phyloP scores from a whole-genome alignment of 2,797 vertebrate genomes.

The Macroramphosus scolopax region DNA sequence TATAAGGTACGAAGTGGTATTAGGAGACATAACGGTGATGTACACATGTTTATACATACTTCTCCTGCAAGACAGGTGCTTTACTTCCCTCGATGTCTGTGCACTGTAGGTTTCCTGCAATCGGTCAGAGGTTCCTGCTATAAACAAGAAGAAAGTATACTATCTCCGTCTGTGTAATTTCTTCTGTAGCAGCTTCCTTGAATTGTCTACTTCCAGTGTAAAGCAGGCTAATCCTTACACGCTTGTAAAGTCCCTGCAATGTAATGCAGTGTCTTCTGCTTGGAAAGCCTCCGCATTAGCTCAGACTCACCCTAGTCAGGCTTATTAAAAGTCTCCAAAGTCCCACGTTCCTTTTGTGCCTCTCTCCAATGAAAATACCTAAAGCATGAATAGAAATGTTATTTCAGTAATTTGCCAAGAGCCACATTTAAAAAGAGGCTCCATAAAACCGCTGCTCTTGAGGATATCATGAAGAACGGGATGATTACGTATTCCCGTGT shows the following conservation, averaged over 20 bases:
- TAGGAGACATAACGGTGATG: no score
- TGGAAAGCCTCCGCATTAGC: conserved; percentile 63
- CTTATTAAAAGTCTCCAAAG: conserved; percentile 51
- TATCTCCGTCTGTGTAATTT: conserved; percentile 48
- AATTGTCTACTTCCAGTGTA: conserved; percentile 48
- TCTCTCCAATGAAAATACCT: conserved; percentile 41
- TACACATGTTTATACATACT: no score
- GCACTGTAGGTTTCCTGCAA: conserved; percentile 6
- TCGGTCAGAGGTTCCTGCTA: conserved; percentile 24
- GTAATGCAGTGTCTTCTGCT: conserved; percentile 49
- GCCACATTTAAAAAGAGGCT: conserved; percentile 30
- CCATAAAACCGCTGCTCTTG: no score
- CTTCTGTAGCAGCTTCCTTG: conserved; percentile 42
- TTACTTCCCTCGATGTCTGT: not conserved
- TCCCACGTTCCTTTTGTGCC: conserved; percentile 48
- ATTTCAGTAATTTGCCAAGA: conserved; percentile 47
- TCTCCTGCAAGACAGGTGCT: no score
- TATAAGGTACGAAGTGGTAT: no score
- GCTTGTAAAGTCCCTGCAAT: conserved; percentile 54
- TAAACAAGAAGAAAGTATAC: conserved; percentile 16
- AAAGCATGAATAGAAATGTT: conserved; percentile 46
- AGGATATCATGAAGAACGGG: conserved; percentile 35
- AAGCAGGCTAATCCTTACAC: conserved; percentile 52
- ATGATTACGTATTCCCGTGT: conserved; percentile 47
- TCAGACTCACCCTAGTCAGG: conserved; percentile 56